Percentiles rank a stretch among this genome's conserved stretches.
Conservation (phyloP, 2,888 invertebrate species). For the Pediacus dermestoides region DNA sequence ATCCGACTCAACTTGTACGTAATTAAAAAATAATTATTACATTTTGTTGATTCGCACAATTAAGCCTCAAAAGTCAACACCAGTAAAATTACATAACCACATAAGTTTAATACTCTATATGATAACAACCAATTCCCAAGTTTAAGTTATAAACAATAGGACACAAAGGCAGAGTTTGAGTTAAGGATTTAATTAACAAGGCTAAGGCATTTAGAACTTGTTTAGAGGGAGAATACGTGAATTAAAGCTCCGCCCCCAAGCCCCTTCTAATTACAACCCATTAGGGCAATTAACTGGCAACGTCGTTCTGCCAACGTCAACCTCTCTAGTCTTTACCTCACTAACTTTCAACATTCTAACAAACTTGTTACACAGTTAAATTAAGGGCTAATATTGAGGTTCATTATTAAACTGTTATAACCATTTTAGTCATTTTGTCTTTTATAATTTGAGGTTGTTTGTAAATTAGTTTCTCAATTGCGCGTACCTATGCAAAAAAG, state of each 20-base stretch:
- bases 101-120: no score
- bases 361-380: slow-evolving; percentile 19
- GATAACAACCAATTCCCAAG: no score
- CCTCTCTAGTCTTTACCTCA: slow-evolving; percentile 13
- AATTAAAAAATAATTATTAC: no score
- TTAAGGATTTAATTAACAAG: slow-evolving; percentile 41
- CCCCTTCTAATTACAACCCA: slow-evolving; percentile 42
- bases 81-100: no score
- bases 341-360: slow-evolving; percentile 18
- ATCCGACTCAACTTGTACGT: no score
- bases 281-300: slow-evolving; percentile 45
- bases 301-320: slow-evolving; percentile 27
- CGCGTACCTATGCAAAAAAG: no score
- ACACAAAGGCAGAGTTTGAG: slow-evolving; percentile 22
- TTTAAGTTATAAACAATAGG: no score
- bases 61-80: no score
- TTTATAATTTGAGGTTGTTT: no score
- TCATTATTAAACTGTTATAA: slow-evolving; percentile 12
- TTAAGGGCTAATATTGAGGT: slow-evolving; percentile 11
- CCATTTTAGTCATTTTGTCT: no score
- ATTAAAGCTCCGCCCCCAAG: slow-evolving; percentile 33
- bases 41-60: no score
- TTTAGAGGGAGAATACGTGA: slow-evolving; percentile 30
- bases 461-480: no score
- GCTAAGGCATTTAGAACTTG: slow-evolving; percentile 30